Evolutionary conservation across 2,113 vertebrate species (phyloP), one percentile per base, ranked within the genome.

Genomic region (Zosterops pallidus): DNA sequence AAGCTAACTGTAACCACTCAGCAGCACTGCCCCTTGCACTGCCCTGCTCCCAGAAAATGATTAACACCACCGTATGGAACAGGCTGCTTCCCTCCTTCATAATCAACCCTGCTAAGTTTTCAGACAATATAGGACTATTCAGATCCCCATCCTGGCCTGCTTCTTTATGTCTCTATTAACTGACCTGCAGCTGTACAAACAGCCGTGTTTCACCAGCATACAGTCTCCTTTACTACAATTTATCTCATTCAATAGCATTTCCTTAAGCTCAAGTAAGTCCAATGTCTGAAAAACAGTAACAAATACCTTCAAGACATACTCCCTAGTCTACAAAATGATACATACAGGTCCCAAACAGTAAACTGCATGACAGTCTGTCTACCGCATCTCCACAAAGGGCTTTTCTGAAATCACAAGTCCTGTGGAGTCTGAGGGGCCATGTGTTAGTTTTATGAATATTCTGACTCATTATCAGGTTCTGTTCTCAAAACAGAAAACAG

Each of bases 171-270:
- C 78, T 86, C 87, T 75, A 76, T 94, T 86, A 95, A 96, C 75
- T 59, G 81, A 82, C 79, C 93, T 83, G 94, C 95, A 96, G 91
- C 96, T 93, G 85, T 82, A 90, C 78, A 96, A 97, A 97, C 89
- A 95, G 63, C 93, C 92, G 22, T 33, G 89, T 82, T 92, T 57
- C 83, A 92, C 89, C 59, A 94, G 86, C 80, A 63, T 31, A 60
- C 75, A 67, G 25, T 8, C 70, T 80, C 46, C 91, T 70, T 81
- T 49, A 59, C 42, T 28, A 47, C 64, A 76, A 70, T 90, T 83
- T 80, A 37, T 81, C 71, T 82, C 70, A 5, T 67, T 92, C 86
- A 83, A 33, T 17, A 91, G 57, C 59, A 86, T 21, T 88, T 83
- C 52, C 78, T 76, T 18, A 39, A 83, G 35, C 57, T 79, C 69